These are phyloP conservation scores for Myiopsitta monachus DNA, from an alignment of 2,113 vertebrate genomes.

Conservation along the genomic window DNA sequence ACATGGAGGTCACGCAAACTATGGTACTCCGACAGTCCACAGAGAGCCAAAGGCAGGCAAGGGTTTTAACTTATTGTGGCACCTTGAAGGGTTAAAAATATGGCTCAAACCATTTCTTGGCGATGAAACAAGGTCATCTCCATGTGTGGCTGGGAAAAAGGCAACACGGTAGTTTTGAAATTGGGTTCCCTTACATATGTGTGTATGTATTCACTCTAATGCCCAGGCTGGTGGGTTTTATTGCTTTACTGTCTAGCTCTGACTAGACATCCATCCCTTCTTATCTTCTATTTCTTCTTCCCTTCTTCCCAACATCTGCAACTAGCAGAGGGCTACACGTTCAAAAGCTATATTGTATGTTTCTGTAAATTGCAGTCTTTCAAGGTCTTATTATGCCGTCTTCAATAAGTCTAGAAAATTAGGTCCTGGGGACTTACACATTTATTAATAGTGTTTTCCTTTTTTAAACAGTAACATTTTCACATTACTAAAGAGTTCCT, in stretches of 20 bases:
- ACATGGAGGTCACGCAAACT: background rate
- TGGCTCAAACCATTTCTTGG: background rate
- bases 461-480: background rate
- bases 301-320: background rate
- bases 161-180: background rate
- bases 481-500: background rate
- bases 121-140: too few relatives aligned
- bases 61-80: background rate
- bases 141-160: background rate
- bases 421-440: background rate
- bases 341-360: fast-evolving
- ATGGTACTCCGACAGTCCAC: background rate
- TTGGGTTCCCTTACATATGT: too few relatives aligned
- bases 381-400: background rate
- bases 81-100: background rate
- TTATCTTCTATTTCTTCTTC: background rate
- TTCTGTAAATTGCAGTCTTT: background rate
- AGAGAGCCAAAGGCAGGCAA: background rate
- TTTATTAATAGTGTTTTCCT: background rate
- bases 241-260: background rate
- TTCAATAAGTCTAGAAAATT: background rate
- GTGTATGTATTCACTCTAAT: background rate
- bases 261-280: background rate
- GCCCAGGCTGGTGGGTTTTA: background rate
- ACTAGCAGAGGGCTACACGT: background rate